Conservation (phyloP, 2,113 vertebrate genomes). For the Heptranchias perlo region DNA sequence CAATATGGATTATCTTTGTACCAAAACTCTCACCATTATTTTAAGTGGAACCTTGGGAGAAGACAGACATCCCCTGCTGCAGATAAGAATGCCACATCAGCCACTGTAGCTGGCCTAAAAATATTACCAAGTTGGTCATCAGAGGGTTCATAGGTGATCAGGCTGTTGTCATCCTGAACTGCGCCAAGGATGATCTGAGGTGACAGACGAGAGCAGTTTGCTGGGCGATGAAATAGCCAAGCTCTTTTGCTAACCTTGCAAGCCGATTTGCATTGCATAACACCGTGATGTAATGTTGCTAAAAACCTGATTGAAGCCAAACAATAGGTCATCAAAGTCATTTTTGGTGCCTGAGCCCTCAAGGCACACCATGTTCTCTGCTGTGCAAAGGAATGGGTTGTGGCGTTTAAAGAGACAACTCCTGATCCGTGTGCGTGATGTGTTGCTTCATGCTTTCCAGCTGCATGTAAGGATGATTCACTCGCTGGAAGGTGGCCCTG, state of each 20-base stretch:
- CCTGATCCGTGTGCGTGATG: background rate
- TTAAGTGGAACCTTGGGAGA: background rate
- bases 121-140: background rate
- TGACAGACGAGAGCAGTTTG: background rate
- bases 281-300: background rate
- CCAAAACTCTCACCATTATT: background rate
- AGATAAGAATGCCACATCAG: background rate
- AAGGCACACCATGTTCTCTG: background rate
- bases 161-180: background rate
- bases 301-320: background rate
- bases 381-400: background rate
- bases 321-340: background rate
- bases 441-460: conserved; percentile 6
- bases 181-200: background rate
- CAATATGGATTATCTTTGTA: background rate
- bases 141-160: background rate
- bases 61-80: background rate
- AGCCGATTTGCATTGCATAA: background rate
- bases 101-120: background rate
- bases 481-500: background rate
- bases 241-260: background rate
- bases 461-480: background rate
- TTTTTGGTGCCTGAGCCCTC: background rate
- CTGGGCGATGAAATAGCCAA: background rate
- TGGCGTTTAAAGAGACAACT: background rate